Base-by-base conservation (phyloP, 2,113 vertebrate genomes). In the Corythoichthys haematopterus region DNA sequence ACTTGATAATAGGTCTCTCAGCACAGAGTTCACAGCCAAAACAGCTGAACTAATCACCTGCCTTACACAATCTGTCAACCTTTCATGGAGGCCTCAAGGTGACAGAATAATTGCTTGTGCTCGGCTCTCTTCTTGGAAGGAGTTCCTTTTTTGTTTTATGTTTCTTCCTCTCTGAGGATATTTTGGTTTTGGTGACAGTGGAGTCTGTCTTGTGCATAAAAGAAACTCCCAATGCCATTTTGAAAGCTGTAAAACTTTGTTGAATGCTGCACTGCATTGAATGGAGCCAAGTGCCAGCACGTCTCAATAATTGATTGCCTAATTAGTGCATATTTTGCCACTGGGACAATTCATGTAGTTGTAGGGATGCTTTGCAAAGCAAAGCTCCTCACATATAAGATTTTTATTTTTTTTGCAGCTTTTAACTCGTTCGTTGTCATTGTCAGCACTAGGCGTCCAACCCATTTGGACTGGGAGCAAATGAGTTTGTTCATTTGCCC, bases 11-110 rank as follows among this genome's bases (percentile, higher is more conserved):
- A 77, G 72, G 83, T 80, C 57, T 75, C 75, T 64, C 75, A 75
- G 78, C 75, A 72, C 69, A 74, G 75, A 81, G 83, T 88, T 86
- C 78, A 80, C 56, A 74, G 71, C 75, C 83, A 83, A 81, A 77
- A 87, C 77, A 83, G 81, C 78, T 86, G 80, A 87, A 78, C 84
- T 84, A 86, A 87, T 87, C 81, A 84, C 80, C 77, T 75, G 78
- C 80, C 69, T 79, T 68, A 73, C 58, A 76, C 81, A 78, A 76
- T 82, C 73, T 13, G 66, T 84, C 81, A 84, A 77, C 81, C 75
- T 88, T 84, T 75, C 71, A 66, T 57, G 65, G 75, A 79, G 43
- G 81, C 85, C 83, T 89, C 58, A 50, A 69, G 81, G 84, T 86
- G 84, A 79, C 76, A 43, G 77, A 81, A 85, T 86, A 88, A 85